Evolutionary conservation across 2,797 vertebrate genomes (phyloP), one percentile per base, ranked within the genome.

Genomic region (Trematomus bernacchii): DNA sequence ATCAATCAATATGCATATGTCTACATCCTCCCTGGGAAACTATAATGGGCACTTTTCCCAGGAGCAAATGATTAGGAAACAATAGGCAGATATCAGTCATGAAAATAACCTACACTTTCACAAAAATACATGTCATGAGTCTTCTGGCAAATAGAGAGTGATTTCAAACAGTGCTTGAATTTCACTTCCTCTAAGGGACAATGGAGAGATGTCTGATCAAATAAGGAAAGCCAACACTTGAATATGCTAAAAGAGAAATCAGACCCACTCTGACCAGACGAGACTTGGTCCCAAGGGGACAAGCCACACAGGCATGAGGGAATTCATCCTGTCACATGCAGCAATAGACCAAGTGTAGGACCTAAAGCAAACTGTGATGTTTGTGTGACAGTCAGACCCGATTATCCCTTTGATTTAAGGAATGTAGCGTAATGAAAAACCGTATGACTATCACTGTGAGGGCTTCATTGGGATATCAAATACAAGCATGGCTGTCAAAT

Each of bases 251-350:
- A 76, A 37, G 33, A 71, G 37, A 75, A 70, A 70, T 82, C 55
- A 63, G 53, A 54, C 47, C 66, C 70, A 72, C n/a, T 60, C 40
- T 75, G 54, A 76, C 59, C 74, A 84, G 66, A 71, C 33, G 10
- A 71, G 73, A 75, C 33, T 64, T 53, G n/a, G 50, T 48, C 80
- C 70, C 16, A 7, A 21, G 15, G 62, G 73, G 67, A 77, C 60
- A 80, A 70, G 50, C 43, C 48, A 50, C 42, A 19, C n/a, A 55
- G 68, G 81, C 37, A 68, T 47, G 51, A 48, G 27, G 64, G 60
- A 81, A 72, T 57, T 71, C 71, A 76, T 50, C 11, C 46, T 63
- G 71, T 69, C 47, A 71, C 54, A 57, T 58, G 50, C 23, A 78
- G 64, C 58, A 51, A 74, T 46, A 82, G 60, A 62, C 21, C 15